Evolutionary conservation across 2,888 invertebrate genomes (phyloP), one percentile per base, ranked within the genome.

Genomic region (Corythucha ciliata): DNA sequence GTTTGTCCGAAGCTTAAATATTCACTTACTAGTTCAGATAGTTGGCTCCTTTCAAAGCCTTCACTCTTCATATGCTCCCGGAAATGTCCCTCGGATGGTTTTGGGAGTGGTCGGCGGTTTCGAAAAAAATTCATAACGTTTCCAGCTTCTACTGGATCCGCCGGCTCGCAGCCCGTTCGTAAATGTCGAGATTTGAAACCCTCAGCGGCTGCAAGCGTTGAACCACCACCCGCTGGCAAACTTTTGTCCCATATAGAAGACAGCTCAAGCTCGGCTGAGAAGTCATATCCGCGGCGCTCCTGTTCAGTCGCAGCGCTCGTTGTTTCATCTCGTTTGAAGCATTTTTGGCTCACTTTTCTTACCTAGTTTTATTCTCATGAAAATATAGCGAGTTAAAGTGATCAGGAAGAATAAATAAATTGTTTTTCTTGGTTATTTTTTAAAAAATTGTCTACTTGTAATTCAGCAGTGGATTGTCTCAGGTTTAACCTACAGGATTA

Each of bases 91-190:
- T 36, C 27, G 2, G 21, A 4, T 4, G 4, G 4, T 39, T 48
- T 48, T 14, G n/a, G 21, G 5, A 29, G 39, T 39, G 37, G 37
- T 7, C 39, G 22, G 10, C 48, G 26, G n/a, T 48, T 48, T 39
- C 40, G 37, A 40, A 48, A 48, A n/a, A 48, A 48, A 27, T 39
- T 21, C 48, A 48, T 48, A 8, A 48, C 40, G 14, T 48, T 40
- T 21, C 40, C 40, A 8, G 48, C 48, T 39, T 40, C 27, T 26
- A 39, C 48, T 14, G 48, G 39, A 27, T 48, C 48, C 12, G 37
- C 39, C 14, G 48, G 48, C 32, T 48, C 48, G 2, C 21, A 37
- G 3, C 48, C 48, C 2, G 39, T 39, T 6, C 48, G 16, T 16
- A 48, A 21, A 24, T 48, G 7, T 20, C 36, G 34, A 5, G 48